Evolutionary conservation across 2,888 invertebrate species (phyloP), one percentile per base, ranked within the genome.

Genomic region (Plagodis pulveraria): DNA sequence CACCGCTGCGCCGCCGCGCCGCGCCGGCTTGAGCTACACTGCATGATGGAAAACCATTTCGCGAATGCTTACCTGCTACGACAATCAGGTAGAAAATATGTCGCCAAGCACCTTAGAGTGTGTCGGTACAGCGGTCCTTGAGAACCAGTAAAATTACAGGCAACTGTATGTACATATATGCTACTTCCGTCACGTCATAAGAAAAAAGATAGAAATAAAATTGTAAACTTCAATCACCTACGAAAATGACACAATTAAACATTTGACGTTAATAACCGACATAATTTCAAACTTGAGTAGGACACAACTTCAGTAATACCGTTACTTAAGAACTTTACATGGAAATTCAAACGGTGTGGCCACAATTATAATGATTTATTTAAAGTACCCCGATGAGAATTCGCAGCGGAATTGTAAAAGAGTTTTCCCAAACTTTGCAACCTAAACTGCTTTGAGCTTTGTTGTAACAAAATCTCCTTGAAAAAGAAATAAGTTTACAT

Each of bases 341-440:
- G 56, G 58, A 60, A 65, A 63, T 56, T 61, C 58, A 61, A 66
- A 58, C 54, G 53, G 48, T 56, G 56, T 49, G 52, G 52, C 36
- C 40, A 52, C 56, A 63, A 56, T 63, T 51, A 58, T 42, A 58
- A 58, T 66, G 58, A 66, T 61, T 63, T 66, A 61, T 56, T 33
- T 60, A 46, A 56, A 49, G 32, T 54, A 51, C 58, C 51, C 53
- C 56, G 35, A 53, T 51, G 47, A 53, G 57, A 48, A 50, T 36
- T 55, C 8, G 56, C 11, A 40, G 55, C 42, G 48, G 43, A 44
- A 59, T 55, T 55, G 46, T 51, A 38, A 56, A 56, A 60, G 56
- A 56, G 59, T 40, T n/a, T n/a, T 59, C 55, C 40, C 43, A 42
- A 56, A 56, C 55, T 60, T 59, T 47, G 53, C 36, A 22, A 55